A percentile compares a stretch with the other conserved stretches of the same genome.
Conservation (phyloP, 1,140 invertebrate species). For the Musca vetustissima region DNA sequence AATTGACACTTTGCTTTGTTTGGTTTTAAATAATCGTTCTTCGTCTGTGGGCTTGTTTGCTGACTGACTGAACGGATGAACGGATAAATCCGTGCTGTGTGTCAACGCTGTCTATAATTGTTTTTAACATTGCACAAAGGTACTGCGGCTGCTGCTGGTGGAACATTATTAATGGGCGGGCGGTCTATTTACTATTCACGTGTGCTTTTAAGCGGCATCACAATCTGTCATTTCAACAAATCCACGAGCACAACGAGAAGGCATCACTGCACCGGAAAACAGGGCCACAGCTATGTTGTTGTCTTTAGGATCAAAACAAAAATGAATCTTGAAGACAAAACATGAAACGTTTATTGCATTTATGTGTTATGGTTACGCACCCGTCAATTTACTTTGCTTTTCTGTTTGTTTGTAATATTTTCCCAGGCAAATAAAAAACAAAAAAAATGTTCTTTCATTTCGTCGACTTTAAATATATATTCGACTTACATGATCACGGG, state of each 20-base stretch:
- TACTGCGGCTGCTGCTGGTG: too few relatives aligned
- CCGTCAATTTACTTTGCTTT: neutral
- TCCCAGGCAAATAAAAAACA: neutral
- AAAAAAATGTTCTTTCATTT: too few relatives aligned
- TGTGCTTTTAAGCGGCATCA: conserved; percentile 10
- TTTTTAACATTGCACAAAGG: too few relatives aligned
- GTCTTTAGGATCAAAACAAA: neutral
- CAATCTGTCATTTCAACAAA: conserved; percentile 14
- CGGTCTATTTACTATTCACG: conserved; percentile 5
- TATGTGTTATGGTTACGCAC: neutral
- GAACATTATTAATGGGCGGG: conserved; percentile 13
- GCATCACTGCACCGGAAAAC: neutral
- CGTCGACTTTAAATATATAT: too few relatives aligned
- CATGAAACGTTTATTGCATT: conserved; percentile 13
- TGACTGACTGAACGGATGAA: neutral
- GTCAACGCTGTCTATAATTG: neutral
- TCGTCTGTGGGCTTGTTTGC: too few relatives aligned
- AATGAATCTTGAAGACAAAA: neutral
- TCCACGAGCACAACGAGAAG: neutral
- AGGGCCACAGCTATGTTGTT: neutral
- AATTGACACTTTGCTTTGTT: too few relatives aligned
- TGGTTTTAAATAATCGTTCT: too few relatives aligned
- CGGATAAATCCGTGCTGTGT: neutral
- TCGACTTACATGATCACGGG: too few relatives aligned
- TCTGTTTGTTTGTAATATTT: neutral